These are phyloP conservation scores for Adrianichthys oophorus DNA, from an alignment of 2,797 vertebrate genomes.

Conservation along the genomic window DNA sequence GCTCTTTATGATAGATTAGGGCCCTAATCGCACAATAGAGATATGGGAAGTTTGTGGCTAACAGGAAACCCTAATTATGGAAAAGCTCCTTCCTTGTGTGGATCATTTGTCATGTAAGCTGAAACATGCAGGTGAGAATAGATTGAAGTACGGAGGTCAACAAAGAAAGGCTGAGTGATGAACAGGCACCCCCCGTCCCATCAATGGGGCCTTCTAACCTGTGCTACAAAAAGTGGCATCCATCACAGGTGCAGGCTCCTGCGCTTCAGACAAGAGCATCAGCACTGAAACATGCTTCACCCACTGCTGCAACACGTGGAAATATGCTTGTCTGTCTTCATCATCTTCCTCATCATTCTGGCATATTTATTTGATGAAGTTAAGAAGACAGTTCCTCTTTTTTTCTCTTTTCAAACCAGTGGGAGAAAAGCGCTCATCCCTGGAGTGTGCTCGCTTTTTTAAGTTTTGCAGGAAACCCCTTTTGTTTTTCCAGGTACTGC, in stretches of 20 bases:
- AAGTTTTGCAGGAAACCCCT: slow-evolving; percentile 9
- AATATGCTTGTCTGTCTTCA: not conserved
- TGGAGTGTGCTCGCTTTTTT: slow-evolving; percentile 3
- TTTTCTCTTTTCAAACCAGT: not conserved
- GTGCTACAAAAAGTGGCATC: slow-evolving; percentile 71
- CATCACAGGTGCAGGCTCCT: slow-evolving; percentile 57
- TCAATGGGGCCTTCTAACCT: slow-evolving; percentile 78
- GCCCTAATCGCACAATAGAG: slow-evolving; percentile 18
- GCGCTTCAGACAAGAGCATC: slow-evolving; percentile 49
- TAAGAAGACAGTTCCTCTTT: not conserved
- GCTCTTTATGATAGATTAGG: too few relatives aligned
- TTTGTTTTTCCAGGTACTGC: slow-evolving; percentile 20
- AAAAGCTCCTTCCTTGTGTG: slow-evolving; percentile 48
- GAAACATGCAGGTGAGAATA: slow-evolving; percentile 37
- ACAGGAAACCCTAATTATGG: slow-evolving; percentile 45
- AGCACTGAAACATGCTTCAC: slow-evolving; percentile 38
- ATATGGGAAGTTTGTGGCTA: slow-evolving; percentile 38
- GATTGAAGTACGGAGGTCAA: slow-evolving; percentile 35
- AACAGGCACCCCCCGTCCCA: slow-evolving; percentile 73
- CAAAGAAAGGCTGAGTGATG: slow-evolving; percentile 48
- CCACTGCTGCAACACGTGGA: slow-evolving; percentile 4
- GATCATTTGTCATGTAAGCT: slow-evolving; percentile 66
- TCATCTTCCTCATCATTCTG: too few relatives aligned
- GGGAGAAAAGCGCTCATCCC: too few relatives aligned
- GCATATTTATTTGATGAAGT: not conserved